Percentiles rank a stretch among this genome's conserved stretches.
Evolutionary conservation across 1,140 invertebrate species (phyloP).

Genomic region (Solenopsis fugax): DNA sequence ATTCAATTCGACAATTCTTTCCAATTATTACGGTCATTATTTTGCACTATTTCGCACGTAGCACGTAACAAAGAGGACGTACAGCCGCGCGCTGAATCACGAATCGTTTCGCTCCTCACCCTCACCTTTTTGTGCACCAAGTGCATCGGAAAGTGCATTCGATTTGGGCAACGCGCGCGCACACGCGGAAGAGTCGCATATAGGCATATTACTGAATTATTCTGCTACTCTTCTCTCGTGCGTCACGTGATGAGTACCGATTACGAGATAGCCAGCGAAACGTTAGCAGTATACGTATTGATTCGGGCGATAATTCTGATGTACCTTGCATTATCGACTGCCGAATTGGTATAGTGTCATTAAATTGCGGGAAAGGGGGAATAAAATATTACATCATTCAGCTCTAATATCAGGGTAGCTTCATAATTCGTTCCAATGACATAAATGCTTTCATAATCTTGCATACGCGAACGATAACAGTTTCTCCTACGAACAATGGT

Average conservation of each 20-base stretch:
- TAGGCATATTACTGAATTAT: conserved; percentile 45
- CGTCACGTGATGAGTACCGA: conserved; percentile 70
- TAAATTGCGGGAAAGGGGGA: conserved; percentile 43
- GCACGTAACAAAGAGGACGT: neutral
- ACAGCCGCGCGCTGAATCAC: neutral
- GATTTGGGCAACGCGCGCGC: neutral
- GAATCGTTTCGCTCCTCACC: neutral
- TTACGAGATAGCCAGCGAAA: conserved; percentile 58
- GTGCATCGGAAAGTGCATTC: neutral
- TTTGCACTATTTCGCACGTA: neutral
- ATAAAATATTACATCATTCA: conserved; percentile 48
- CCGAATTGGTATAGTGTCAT: conserved; percentile 66
- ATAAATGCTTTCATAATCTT: neutral
- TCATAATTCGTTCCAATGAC: too few relatives aligned
- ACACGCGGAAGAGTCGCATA: neutral
- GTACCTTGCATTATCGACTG: conserved; percentile 65
- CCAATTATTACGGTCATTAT: neutral
- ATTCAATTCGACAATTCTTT: neutral
- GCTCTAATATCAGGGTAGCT: neutral
- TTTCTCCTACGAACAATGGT: neutral
- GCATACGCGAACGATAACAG: neutral
- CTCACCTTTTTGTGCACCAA: too few relatives aligned
- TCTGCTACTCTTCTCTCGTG: conserved; percentile 47
- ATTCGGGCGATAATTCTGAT: conserved; percentile 65
- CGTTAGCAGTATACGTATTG: conserved; percentile 11